A percentile compares a stretch with the other conserved stretches of the same genome.
These are phyloP conservation scores for Wasmannia auropunctata DNA, from an alignment of 1,140 invertebrate genomes.

Conservation along the genomic window DNA sequence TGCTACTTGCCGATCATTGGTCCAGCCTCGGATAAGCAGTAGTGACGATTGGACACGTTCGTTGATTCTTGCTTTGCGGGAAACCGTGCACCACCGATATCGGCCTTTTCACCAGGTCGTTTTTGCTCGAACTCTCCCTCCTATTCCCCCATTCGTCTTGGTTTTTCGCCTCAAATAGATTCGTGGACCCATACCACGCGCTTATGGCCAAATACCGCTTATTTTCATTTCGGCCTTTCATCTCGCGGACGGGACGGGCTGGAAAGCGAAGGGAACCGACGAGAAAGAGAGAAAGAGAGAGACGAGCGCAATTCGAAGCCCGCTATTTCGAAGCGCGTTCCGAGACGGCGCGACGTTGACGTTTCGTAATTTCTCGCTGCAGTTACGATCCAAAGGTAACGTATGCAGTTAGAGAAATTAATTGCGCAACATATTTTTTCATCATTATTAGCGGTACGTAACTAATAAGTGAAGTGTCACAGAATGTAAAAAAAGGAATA, in stretches of 20 bases:
- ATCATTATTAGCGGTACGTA: no score
- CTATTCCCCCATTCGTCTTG: not conserved
- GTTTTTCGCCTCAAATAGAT: constrained; percentile 2
- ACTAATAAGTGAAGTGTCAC: not conserved
- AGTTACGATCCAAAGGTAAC: not conserved
- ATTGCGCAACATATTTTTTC: not conserved
- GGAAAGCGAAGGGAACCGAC: constrained; percentile 20
- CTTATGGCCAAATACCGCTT: not conserved
- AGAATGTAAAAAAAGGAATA: not conserved
- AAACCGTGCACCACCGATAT: not conserved
- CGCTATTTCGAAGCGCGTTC: not conserved
- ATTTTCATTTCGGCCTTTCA: not conserved
- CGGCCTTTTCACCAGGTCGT: constrained; percentile 3
- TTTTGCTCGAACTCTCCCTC: not conserved
- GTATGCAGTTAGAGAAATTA: not conserved
- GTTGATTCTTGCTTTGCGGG: not conserved
- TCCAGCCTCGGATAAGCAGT: constrained; percentile 67
- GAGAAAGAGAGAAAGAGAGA: no score
- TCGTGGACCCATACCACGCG: not conserved
- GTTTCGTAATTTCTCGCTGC: constrained; percentile 7
- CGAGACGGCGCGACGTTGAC: not conserved
- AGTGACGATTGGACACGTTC: constrained; percentile 22
- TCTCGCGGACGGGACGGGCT: not conserved
- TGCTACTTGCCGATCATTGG: constrained; percentile 84
- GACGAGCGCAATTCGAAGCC: not conserved